Evolutionary conservation across 2,113 vertebrate species (phyloP), one percentile per base, ranked within the genome.

Genomic region (Eulacestoma nigropectus): DNA sequence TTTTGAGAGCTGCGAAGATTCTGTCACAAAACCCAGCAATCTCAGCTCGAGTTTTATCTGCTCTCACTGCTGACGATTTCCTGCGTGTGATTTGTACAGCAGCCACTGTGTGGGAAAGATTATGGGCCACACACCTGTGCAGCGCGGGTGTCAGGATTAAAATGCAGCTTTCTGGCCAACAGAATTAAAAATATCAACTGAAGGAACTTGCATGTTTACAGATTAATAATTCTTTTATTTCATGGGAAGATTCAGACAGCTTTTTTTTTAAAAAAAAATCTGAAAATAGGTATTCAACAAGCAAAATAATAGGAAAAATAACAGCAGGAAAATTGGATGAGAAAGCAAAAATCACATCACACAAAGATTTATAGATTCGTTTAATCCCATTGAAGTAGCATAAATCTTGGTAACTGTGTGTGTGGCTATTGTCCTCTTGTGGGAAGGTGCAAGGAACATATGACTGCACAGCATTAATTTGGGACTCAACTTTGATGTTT

Each of bases 401-500:
- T 46, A 65, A 79, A 95, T 26, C 30, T 65, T 37, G 41, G 60
- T 90, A 56, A 33, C 26, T 16, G 0, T 46, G 55, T 37, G 78
- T 76, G 63, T 76, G 89, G 92, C 89, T 76, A 0, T 87, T 13
- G 4, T 92, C 63, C 64, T 81, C 26, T 52, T 90, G 83, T 87
- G 90, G 88, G 93, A 94, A 84, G 85, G 73, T 89, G 18, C 83
- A 94, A 76, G n/a, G 67, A 87, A n/a, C 47, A 49, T 41, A 49
- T 10, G 11, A 65, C 37, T 39, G 53, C 64, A 84, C 18, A 0
- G 63, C 32, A 84, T 86, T 95, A 84, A 96, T 92, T 92, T 79
- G 68, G 79, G 88, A 89, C 69, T 94, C 83, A 84, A 79, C 96
- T 96, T 96, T 96, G 95, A 96, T 96, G 95, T 92, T 96, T 56